Conservation (phyloP, 2,113 vertebrate species). For the Agelaius tricolor region DNA sequence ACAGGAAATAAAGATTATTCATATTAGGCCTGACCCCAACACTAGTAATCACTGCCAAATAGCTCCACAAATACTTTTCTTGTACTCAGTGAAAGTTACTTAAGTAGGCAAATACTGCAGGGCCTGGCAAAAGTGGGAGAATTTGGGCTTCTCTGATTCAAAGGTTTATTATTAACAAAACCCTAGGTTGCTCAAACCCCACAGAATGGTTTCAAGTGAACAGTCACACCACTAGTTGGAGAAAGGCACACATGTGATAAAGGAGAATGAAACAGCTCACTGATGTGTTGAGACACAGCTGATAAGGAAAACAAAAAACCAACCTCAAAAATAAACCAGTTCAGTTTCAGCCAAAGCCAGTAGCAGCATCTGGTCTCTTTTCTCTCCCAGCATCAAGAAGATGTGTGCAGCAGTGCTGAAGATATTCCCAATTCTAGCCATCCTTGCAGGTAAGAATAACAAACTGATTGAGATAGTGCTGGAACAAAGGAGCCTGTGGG, state of each 20-base stretch:
- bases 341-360: neutral
- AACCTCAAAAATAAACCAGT: neutral
- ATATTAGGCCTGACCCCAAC: neutral
- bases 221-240: conserved; percentile 34
- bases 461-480: neutral
- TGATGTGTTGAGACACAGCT: conserved; percentile 50
- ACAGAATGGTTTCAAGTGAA: conserved; percentile 29
- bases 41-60: neutral
- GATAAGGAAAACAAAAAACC: conserved; percentile 64
- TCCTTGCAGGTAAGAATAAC: conserved; percentile 58
- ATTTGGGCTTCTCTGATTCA: neutral
- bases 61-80: neutral
- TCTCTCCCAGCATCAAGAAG: neutral
- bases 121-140: neutral
- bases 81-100: neutral
- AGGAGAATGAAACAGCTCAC: conserved; percentile 26
- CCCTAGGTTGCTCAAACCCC: neutral
- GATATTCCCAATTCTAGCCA: conserved; percentile 14
- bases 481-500: neutral
- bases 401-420: conserved; percentile 7
- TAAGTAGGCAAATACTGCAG: neutral
- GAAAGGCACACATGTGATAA: conserved; percentile 65
- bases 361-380: conserved; percentile 3
- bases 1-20: conserved; percentile 26
- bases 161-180: conserved; percentile 67